Conservation (phyloP, 2,888 invertebrate genomes). For the Synanthedon andrenaeformis region DNA sequence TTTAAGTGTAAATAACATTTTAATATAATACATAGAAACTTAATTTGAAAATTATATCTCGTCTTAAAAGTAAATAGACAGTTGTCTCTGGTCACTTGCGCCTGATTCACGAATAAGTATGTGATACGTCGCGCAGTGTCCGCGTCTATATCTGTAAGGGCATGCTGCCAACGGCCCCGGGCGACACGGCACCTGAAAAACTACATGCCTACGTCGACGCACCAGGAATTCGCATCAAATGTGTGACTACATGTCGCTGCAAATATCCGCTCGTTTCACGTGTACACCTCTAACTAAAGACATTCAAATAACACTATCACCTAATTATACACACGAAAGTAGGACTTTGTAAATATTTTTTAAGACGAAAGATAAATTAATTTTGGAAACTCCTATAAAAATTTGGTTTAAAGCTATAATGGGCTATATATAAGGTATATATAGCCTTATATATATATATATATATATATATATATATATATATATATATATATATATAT, state of each 20-base stretch:
- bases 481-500: too few species aligned
- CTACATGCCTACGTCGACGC: slow-evolving; percentile 14
- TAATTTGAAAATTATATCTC: not conserved
- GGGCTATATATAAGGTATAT: too few species aligned
- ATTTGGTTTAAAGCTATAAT: too few species aligned
- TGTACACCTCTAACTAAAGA: not conserved
- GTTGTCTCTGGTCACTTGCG: not conserved
- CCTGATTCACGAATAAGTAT: slow-evolving; percentile 11
- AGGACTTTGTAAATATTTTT: too few species aligned
- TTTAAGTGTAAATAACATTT: too few species aligned
- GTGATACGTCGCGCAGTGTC: slow-evolving; percentile 29
- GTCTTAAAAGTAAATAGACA: not conserved
- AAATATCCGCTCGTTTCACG: slow-evolving; percentile 5
- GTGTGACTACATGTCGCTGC: slow-evolving; percentile 4
- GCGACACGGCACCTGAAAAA: slow-evolving; percentile 43
- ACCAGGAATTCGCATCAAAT: slow-evolving; percentile 12
- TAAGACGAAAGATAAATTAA: too few species aligned
- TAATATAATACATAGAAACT: too few species aligned
- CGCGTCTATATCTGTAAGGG: slow-evolving; percentile 59
- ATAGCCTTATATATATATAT: too few species aligned
- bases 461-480: too few species aligned
- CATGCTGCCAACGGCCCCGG: slow-evolving; percentile 51
- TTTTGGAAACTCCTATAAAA: too few species aligned
- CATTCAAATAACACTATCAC: not conserved
- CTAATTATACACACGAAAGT: too few species aligned